Percentiles rank a stretch among this genome's conserved stretches.
These are phyloP conservation scores for Nomada lathburiana DNA, from an alignment of 2,888 invertebrate genomes.

Conservation along the genomic window DNA sequence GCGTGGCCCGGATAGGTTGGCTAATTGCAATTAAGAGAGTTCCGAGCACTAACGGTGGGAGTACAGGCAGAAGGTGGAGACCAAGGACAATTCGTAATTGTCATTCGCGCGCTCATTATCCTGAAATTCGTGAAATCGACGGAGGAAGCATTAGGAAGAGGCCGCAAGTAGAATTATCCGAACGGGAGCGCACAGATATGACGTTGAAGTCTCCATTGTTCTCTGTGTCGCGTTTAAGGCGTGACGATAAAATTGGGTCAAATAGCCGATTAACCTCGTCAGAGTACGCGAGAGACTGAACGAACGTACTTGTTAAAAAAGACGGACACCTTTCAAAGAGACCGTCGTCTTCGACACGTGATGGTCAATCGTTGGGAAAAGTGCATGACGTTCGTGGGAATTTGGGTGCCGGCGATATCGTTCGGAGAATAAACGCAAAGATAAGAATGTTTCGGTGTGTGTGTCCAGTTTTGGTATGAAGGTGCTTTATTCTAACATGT, in stretches of 20 bases:
- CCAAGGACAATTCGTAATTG: slow-evolving; percentile 66
- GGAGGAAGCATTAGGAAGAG: slow-evolving; percentile 44
- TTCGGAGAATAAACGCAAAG: slow-evolving; percentile 3
- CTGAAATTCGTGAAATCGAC: slow-evolving; percentile 59
- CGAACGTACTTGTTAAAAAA: slow-evolving; percentile 69
- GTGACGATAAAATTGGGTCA: slow-evolving; percentile 82
- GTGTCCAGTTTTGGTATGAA: no score
- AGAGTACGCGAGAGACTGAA: slow-evolving; percentile 66
- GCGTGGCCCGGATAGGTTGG: slow-evolving; percentile 34
- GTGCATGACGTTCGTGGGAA: slow-evolving; percentile 39
- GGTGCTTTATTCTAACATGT: no score
- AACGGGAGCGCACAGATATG: slow-evolving; percentile 66
- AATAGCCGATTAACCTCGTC: slow-evolving; percentile 83
- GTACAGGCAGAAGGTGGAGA: slow-evolving; percentile 63
- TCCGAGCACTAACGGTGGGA: slow-evolving; percentile 19
- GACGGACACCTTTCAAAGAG: slow-evolving; percentile 22
- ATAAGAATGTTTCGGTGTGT: no score
- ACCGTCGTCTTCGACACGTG: slow-evolving; percentile 22
- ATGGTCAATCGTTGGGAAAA: slow-evolving; percentile 43
- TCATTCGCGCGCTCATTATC: slow-evolving; percentile 69
- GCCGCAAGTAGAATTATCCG: slow-evolving; percentile 57
- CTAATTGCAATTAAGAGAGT: slow-evolving; percentile 71
- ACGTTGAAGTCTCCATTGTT: slow-evolving; percentile 79
- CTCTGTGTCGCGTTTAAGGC: slow-evolving; percentile 78
- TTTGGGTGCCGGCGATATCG: slow-evolving; percentile 18